Evolutionary conservation across 1,140 invertebrate genomes (phyloP), one percentile per base, ranked within the genome.

Genomic region (Chymomyza costata): DNA sequence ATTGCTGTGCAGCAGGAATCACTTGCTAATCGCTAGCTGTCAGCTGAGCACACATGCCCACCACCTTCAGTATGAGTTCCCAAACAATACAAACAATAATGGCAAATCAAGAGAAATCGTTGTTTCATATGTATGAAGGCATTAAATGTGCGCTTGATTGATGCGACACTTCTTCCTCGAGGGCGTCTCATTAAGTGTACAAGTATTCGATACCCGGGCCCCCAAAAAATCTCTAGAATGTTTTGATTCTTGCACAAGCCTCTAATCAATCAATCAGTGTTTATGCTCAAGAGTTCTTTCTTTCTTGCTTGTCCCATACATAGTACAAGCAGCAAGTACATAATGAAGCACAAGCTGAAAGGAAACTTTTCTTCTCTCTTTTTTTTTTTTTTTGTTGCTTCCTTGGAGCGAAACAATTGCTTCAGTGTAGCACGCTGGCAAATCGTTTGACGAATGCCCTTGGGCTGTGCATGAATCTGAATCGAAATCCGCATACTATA

Each of bases 191-290:
- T 80, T 80, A 80, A n/a, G n/a, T n/a, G n/a, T n/a, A n/a, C n/a
- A n/a, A n/a, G n/a, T n/a, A n/a, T n/a, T n/a, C n/a, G n/a, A n/a
- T n/a, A n/a, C n/a, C n/a, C n/a, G n/a, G n/a, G n/a, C n/a, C n/a
- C n/a, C n/a, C n/a, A n/a, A n/a, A n/a, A n/a, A n/a, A n/a, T n/a
- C 35, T n/a, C 21, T 14, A 13, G 10, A 35, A 14, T 47, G 25
- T 49, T 43, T 30, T 15, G 35, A 11, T 35, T 46, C 21, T 46
- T 14, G 40, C 52, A 58, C 52, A 49, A 52, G 67, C 74, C 73
- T 80, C 68, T 80, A 80, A 80, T 80, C 73, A 80, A 80, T 80
- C 73, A 80, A 80, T 80, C 73, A 80, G 73, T 80, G 71, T 71
- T 76, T 76, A 76, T 76, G 48, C 73, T 53, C 32, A 47, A n/a